Evolutionary conservation across 2,113 vertebrate species (phyloP), one percentile per base, ranked within the genome.

Genomic region (Ariopsis seemanni): DNA sequence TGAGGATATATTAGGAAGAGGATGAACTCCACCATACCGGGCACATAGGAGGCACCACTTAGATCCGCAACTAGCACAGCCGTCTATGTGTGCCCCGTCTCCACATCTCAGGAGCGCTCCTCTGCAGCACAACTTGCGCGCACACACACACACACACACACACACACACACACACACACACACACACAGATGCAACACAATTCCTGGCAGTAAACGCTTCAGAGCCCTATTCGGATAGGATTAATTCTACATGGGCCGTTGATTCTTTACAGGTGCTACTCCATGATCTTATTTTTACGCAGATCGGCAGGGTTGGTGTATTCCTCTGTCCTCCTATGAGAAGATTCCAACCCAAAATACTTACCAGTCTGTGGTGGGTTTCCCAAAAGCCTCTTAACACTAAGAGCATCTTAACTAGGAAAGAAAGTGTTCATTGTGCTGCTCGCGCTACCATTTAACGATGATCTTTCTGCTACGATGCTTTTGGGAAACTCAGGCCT

Each of bases 51-150:
- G 62, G 82, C 90, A 89, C 82, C 86, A 57, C 55, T 85, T 84
- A 85, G 94, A 95, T 93, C 95, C 95, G 89, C 93, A 90, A 88
- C 90, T 90, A 92, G 92, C 92, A 91, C 82, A 90, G 90, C 90
- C 96, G 96, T 89, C 42, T 90, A 53, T 87, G 84, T 58, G 72
- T 90, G 87, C 85, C 52, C 79, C 34, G 58, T 85, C 72, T 83
- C 0, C 93, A 96, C 84, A 89, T 94, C 95, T 91, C 96, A 97
- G 94, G 97, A 95, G 90, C 93, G 91, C 91, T 74, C 96, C 96
- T 91, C 95, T 96, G 78, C 95, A 95, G 74, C 96, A 96, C 84
- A 89, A 53, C 48, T 34, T 55, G 84, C 57, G 87, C 63, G 85
- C 27, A 77, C 58, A 78, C 34, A 42, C 0, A 42, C 34, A 42